These are phyloP conservation scores for Astropecten irregularis DNA, from an alignment of 53 echinoderm and acorn worm species.

Conservation along the genomic window DNA sequence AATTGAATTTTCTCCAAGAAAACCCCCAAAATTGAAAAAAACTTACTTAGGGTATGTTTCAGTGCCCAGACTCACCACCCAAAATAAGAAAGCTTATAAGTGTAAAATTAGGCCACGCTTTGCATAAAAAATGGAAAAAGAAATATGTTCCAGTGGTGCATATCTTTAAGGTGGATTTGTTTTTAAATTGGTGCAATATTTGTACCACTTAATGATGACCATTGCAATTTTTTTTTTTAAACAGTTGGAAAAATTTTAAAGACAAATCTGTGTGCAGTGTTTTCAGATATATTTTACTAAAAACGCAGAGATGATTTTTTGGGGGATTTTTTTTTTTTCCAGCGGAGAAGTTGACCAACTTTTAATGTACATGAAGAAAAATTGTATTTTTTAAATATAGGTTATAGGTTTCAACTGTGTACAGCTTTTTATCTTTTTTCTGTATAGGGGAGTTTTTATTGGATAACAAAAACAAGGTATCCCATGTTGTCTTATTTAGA, in stretches of 20 bases:
- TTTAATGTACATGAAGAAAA: background rate
- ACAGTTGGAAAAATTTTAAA: background rate
- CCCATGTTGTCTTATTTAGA: too few species aligned
- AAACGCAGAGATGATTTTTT: background rate
- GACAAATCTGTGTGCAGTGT: constrained; percentile 8
- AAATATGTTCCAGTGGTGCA: background rate
- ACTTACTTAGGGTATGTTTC: background rate
- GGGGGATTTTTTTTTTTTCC: background rate
- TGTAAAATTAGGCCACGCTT: background rate
- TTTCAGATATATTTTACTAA: background rate
- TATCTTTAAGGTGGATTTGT: background rate
- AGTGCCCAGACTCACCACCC: background rate
- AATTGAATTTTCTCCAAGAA: background rate
- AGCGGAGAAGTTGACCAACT: constrained; percentile 26
- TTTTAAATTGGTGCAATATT: constrained; percentile 28
- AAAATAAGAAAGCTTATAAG: background rate
- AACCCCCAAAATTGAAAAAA: background rate
- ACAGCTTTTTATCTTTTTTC: background rate
- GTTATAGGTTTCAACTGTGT: background rate
- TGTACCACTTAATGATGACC: background rate
- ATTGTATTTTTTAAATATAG: background rate
- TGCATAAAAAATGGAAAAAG: background rate
- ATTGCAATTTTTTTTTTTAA: constrained; percentile 22
- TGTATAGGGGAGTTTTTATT: background rate
- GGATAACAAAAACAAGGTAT: background rate